Evolutionary conservation across 2,797 vertebrate species (phyloP).

Genomic region (Lagorchestes hirsutus): DNA sequence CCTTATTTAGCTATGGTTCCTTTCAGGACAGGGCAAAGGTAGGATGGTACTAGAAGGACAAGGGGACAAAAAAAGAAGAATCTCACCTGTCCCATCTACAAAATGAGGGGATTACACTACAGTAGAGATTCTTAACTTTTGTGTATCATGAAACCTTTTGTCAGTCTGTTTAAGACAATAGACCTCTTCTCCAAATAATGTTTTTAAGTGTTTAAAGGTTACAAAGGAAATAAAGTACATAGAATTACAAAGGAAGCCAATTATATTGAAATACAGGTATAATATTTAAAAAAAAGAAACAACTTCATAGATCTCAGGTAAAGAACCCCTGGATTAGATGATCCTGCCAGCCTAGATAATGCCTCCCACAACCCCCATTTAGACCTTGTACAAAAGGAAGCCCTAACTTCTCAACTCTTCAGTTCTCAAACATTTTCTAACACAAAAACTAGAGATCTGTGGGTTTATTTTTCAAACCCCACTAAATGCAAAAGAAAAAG

Average conservation of each 20-base stretch:
- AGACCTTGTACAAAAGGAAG: not conserved
- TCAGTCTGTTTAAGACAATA: not conserved
- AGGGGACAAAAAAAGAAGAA: not conserved
- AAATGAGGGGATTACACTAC: not conserved
- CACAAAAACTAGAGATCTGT: not conserved
- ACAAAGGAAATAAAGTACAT: not conserved
- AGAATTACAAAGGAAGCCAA: not conserved
- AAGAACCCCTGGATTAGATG: not conserved
- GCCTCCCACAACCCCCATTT: not conserved
- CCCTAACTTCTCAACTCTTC: not conserved
- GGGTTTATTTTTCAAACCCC: not conserved
- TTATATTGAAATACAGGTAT: not conserved
- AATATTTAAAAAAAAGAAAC: not conserved
- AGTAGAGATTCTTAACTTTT: not conserved
- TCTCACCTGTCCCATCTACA: not conserved
- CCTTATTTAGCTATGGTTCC: not conserved
- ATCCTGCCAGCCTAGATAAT: not conserved
- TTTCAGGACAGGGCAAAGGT: not conserved
- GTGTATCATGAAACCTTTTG: not conserved
- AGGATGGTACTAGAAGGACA: not conserved
- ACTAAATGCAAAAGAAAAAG: not conserved
- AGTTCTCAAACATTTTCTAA: not conserved
- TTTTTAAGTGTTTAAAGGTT: not conserved
- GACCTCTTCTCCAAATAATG: not conserved
- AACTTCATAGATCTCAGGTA: not conserved